phyloP scores from a whole-genome alignment of 1,140 invertebrate species.

The Bradynema listronoti region DNA sequence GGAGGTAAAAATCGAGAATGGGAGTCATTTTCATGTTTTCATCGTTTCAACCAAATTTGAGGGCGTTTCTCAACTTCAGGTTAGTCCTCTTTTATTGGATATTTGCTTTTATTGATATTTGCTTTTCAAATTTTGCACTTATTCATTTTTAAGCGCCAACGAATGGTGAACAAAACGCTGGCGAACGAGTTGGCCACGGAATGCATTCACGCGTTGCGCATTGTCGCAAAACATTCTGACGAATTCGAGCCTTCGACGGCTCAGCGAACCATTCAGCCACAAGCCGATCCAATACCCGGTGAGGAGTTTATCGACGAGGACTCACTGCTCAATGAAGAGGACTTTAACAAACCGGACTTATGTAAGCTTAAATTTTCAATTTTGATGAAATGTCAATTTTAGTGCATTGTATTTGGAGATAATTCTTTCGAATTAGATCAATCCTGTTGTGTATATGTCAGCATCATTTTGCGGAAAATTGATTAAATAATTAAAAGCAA shows the following conservation, averaged over 20 bases:
- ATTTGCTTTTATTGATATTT: constrained; percentile 20
- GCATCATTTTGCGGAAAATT: too few species aligned
- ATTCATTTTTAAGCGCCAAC: constrained; percentile 24
- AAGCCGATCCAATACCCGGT: too few species aligned
- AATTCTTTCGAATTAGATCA: not conserved
- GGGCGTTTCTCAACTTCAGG: constrained; percentile 29
- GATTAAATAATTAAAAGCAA: too few species aligned
- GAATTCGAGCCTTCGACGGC: too few species aligned
- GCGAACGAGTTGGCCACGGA: constrained; percentile 25
- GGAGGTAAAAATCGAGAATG: constrained; percentile 42
- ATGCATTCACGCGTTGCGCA: constrained; percentile 34
- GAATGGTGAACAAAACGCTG: constrained; percentile 42
- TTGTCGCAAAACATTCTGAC: constrained; percentile 37
- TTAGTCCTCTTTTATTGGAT: constrained; percentile 16
- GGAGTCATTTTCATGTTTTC: constrained; percentile 36
- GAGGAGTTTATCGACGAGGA: constrained; percentile 37
- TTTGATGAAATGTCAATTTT: not conserved
- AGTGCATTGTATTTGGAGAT: not conserved
- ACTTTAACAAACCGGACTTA: constrained; percentile 27
- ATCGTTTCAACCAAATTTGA: constrained; percentile 47
- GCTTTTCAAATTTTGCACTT: constrained; percentile 3
- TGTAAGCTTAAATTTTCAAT: not conserved
- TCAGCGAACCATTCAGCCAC: too few species aligned
- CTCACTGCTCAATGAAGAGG: constrained; percentile 29
- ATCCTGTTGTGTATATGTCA: constrained; percentile 3